phyloP scores from a whole-genome alignment of 1,140 invertebrate species.

The Hyphantria cunea region DNA sequence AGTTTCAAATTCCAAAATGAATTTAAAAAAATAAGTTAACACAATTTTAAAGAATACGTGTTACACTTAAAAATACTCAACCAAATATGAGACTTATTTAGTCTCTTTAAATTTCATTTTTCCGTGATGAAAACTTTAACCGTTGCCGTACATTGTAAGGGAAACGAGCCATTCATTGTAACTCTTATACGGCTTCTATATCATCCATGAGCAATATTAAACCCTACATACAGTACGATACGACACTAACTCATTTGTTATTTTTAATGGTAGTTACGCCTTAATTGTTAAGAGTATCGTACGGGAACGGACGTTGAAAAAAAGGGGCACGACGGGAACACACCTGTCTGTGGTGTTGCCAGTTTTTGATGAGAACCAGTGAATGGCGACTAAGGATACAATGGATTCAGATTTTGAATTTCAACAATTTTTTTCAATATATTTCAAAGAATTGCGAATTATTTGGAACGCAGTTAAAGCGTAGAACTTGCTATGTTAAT shows the following conservation, averaged over 20 bases:
- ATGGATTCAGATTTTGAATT: conserved; percentile 68
- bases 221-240: conserved; percentile 33
- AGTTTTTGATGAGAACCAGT: conserved; percentile 76
- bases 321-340: conserved; percentile 79
- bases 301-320: conserved; percentile 77
- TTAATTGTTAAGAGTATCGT: conserved; percentile 37
- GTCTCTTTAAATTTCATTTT: conserved; percentile 48
- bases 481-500: not conserved
- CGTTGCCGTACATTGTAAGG: conserved; percentile 76
- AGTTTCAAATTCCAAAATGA: conserved; percentile 52
- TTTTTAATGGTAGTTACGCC: conserved; percentile 34
- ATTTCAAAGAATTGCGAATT: conserved; percentile 20
- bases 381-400: conserved; percentile 63
- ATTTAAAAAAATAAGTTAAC: conserved; percentile 52
- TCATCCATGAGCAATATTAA: conserved; percentile 29
- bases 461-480: conserved; percentile 12
- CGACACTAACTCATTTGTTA: conserved; percentile 16
- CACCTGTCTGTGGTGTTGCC: conserved; percentile 79
- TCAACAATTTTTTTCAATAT: conserved; percentile 46
- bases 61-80: conserved; percentile 23
- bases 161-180: conserved; percentile 79
- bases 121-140: conserved; percentile 51
- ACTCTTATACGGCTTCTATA: conserved; percentile 49
- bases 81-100: conserved; percentile 38
- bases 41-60: conserved; percentile 46